phyloP scores from a whole-genome alignment of 53 echinoderm and acorn worm genomes.

The Zoroaster sp. region DNA sequence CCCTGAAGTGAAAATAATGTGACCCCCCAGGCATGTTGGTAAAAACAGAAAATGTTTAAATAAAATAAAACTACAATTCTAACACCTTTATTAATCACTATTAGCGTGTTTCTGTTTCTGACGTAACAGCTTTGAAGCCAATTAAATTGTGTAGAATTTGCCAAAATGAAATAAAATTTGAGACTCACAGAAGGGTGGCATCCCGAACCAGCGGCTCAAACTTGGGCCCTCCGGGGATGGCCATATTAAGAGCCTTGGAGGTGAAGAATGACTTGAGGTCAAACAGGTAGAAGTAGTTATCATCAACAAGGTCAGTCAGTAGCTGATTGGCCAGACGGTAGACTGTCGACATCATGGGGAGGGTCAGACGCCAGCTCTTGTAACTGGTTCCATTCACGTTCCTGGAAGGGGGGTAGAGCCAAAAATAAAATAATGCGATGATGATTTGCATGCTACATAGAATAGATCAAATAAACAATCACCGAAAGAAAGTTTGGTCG shows the following conservation, averaged over 20 bases:
- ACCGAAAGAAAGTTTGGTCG: too few relatives aligned
- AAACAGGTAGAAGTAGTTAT: constrained; percentile 99
- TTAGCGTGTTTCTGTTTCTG: too few relatives aligned
- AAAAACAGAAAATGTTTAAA: too few relatives aligned
- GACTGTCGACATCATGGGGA: constrained; percentile 96
- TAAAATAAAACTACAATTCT: too few relatives aligned
- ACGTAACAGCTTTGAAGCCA: too few relatives aligned
- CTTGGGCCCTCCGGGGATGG: constrained; percentile 98
- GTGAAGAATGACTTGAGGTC: constrained; percentile 99
- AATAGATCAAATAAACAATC: too few relatives aligned
- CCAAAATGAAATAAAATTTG: too few relatives aligned
- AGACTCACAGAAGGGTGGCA: constrained; percentile 90
- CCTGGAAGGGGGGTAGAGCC: background rate
- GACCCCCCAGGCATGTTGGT: too few relatives aligned
- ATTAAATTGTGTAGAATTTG: too few relatives aligned
- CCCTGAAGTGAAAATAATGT: too few relatives aligned
- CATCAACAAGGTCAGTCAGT: constrained; percentile 91
- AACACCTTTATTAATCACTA: too few relatives aligned
- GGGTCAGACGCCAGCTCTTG: constrained; percentile 87
- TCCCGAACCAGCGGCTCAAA: constrained; percentile 98
- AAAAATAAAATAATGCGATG: background rate
- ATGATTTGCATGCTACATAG: too few relatives aligned
- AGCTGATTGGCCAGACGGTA: constrained; percentile 98
- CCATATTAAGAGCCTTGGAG: constrained; percentile 99
- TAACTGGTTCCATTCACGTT: constrained; percentile 98